Percentiles rank a stretch among this genome's conserved stretches.
Evolutionary conservation across 2,113 vertebrate species (phyloP).

Genomic region (Sylvia atricapilla): DNA sequence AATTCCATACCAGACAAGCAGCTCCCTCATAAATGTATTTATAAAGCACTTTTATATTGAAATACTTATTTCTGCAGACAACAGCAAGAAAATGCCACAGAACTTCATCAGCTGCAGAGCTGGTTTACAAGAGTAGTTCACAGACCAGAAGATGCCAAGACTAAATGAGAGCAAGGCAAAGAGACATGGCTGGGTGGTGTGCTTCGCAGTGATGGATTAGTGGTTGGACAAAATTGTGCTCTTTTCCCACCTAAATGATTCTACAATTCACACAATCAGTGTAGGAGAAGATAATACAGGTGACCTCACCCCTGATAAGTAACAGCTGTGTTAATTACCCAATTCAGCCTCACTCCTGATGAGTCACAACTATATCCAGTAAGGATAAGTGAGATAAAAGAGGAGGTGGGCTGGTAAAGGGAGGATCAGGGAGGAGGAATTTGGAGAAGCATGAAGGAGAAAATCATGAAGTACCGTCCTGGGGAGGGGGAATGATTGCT

Average conservation of each 20-base stretch:
- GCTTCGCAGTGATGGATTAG: background rate
- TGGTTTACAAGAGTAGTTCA: background rate
- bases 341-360: background rate
- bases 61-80: background rate
- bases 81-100: background rate
- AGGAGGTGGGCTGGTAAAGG: background rate
- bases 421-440: background rate
- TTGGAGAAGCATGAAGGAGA: background rate
- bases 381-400: background rate
- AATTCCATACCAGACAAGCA: background rate
- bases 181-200: background rate
- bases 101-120: background rate
- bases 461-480: background rate
- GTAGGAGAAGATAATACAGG: background rate
- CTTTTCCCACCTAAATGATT: background rate
- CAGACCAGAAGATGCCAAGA: background rate
- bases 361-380: background rate
- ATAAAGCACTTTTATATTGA: background rate
- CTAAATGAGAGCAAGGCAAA: background rate
- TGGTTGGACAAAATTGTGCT: background rate
- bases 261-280: background rate
- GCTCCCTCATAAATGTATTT: background rate
- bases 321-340: background rate
- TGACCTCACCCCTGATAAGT: background rate
- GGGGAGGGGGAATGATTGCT: background rate